These are phyloP conservation scores for Buathra laborator DNA, from an alignment of 2,888 invertebrate species.

Conservation along the genomic window DNA sequence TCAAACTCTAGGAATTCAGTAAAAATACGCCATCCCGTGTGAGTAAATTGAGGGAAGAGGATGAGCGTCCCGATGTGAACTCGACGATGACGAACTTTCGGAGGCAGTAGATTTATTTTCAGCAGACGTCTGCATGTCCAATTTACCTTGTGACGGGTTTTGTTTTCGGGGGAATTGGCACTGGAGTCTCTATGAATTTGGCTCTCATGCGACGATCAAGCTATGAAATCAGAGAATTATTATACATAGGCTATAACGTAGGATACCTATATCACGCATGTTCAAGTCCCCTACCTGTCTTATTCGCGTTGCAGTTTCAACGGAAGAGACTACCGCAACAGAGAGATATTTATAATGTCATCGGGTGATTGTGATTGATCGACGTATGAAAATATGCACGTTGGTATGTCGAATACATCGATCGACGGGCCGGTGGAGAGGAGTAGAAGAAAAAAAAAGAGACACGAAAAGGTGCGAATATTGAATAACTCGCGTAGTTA, in stretches of 20 bases:
- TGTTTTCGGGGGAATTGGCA: conserved; percentile 2
- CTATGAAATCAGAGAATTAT: conserved; percentile 7
- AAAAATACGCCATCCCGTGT: not conserved
- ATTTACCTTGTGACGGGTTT: conserved; percentile 24
- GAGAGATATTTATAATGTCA: conserved; percentile 50
- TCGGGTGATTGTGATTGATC: conserved; percentile 53
- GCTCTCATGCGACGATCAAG: conserved; percentile 4
- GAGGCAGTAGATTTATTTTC: conserved; percentile 15
- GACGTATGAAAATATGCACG: conserved; percentile 42
- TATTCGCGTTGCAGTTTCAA: not conserved
- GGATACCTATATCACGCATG: not conserved
- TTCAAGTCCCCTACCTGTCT: not conserved
- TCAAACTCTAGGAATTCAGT: not conserved
- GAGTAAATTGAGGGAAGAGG: not conserved
- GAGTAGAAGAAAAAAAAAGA: not conserved
- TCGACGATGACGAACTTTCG: not conserved
- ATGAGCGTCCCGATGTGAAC: not conserved
- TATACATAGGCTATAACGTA: not conserved
- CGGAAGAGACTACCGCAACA: conserved; percentile 20
- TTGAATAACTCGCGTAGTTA: not conserved
- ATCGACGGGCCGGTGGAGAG: conserved; percentile 28
- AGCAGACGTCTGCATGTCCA: not conserved
- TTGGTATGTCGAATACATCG: conserved; percentile 37
- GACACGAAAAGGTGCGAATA: not conserved
- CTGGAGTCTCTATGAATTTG: conserved; percentile 11